Evolutionary conservation across 2,113 vertebrate genomes (phyloP), one percentile per base, ranked within the genome.

Genomic region (Phaethornis superciliosus): DNA sequence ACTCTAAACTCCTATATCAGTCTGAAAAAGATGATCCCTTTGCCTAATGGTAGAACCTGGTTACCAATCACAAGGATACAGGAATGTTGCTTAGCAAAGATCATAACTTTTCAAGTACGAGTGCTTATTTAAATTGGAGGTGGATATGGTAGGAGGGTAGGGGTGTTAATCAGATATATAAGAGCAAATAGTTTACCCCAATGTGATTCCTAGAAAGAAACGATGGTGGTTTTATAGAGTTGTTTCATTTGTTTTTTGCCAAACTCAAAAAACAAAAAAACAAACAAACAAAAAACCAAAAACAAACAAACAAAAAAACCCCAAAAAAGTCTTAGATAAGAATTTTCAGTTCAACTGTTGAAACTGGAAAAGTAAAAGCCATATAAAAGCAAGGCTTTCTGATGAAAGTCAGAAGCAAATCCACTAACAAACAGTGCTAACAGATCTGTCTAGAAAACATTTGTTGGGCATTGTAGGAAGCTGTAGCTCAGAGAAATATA

Each of bases 191-290:
- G 1, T 35, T 84, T 54, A 70, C 2, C 5, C 4, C 16, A 42
- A 9, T 15, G 4, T 33, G 9, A 55, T 75, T 67, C 30, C 62
- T 46, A 62, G 23, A 81, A 89, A 72, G 49, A 68, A 72, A 37
- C 35, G 3, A 67, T 58, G 2, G 5, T 32, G 5, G 0, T 1
- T 19, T 70, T 49, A 10, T 22, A 65, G 15, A 47, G 19, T 47
- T 47, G 4, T 54, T 28, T 28, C 26, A 5, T 24, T 54, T 54
- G 16, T n/a, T 68, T 52, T 30, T 35, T 2, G 13, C 21, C 47
- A 40, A 40, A n/a, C n/a, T n/a, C n/a, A 40, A 40, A 40, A 40
- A 40, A 40, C 10, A 40, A 40, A 11, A 12, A 40, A 40, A 40
- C n/a, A n/a, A n/a, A 16, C 12, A 27, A 15, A 21, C 54, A 89